phyloP scores from a whole-genome alignment of 2,888 invertebrate species.

The Empis livida region DNA sequence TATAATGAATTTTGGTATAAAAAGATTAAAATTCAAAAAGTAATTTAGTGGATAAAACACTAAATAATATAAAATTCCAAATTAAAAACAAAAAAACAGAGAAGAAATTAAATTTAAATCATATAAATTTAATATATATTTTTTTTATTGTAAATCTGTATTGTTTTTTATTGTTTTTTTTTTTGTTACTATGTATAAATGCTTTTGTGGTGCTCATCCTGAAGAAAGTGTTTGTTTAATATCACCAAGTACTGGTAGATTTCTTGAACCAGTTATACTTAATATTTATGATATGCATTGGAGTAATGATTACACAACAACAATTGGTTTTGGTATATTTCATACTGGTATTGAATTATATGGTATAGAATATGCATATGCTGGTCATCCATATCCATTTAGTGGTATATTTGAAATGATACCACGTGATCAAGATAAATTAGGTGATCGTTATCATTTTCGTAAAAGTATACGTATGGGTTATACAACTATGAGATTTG shows the following conservation, averaged over 20 bases:
- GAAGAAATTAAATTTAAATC: too few species aligned
- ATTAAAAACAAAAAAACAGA: too few species aligned
- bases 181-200: too few species aligned
- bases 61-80: too few species aligned
- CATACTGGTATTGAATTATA: constrained; percentile 95
- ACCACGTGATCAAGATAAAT: constrained; percentile 87
- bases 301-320: constrained; percentile 94
- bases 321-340: constrained; percentile 93
- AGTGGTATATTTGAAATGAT: constrained; percentile 96
- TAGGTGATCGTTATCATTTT: constrained; percentile 91
- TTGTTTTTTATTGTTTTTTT: too few species aligned
- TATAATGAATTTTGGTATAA: too few species aligned
- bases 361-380: constrained; percentile 60
- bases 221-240: constrained; percentile 9
- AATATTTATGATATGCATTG: constrained; percentile 99
- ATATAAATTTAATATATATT: too few species aligned
- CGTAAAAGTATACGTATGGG: constrained; percentile 94
- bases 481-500: constrained; percentile 91
- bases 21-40: too few species aligned
- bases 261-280: constrained; percentile 76
- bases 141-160: too few species aligned
- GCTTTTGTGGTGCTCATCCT: too few species aligned
- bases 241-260: constrained; percentile 53
- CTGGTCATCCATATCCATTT: constrained; percentile 90
- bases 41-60: too few species aligned